Evolutionary conservation across 2,113 vertebrate genomes (phyloP).

Genomic region (Anolis carolinensis): DNA sequence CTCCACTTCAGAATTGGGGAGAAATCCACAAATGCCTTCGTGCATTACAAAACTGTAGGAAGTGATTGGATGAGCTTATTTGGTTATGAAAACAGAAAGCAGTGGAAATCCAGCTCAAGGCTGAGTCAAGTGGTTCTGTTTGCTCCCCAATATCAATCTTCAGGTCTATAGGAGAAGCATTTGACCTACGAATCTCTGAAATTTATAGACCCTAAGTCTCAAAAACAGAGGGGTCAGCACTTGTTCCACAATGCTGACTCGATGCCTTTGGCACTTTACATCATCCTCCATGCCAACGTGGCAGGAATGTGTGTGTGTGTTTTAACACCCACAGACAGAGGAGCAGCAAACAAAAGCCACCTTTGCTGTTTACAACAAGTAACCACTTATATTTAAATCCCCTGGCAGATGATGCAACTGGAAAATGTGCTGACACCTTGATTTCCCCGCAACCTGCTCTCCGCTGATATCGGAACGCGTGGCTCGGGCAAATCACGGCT

Average conservation of each 20-base stretch:
- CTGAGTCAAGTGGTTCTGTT: not conserved
- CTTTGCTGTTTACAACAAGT: not conserved
- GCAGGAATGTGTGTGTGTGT: not conserved
- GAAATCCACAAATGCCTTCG: no score
- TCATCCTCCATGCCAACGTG: accelerated
- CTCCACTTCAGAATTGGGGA: not conserved
- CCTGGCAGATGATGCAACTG: conserved; percentile 17
- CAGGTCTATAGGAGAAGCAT: not conserved
- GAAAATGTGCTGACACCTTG: not conserved
- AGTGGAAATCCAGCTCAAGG: no score
- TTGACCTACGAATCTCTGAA: not conserved
- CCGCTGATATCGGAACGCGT: conserved; percentile 4
- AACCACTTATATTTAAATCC: not conserved
- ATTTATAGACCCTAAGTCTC: not conserved
- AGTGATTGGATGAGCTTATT: not conserved
- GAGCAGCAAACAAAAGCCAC: not conserved
- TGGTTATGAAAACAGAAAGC: not conserved
- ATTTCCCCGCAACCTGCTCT: not conserved
- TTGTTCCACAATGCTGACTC: not conserved
- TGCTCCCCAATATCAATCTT: no score
- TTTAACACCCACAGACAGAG: accelerated
- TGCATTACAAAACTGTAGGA: not conserved
- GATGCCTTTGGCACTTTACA: not conserved
- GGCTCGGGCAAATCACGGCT: conserved; percentile 6
- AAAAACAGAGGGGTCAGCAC: not conserved